phyloP scores from a whole-genome alignment of 1,140 invertebrate genomes.

The Zaprionus camerounensis region DNA sequence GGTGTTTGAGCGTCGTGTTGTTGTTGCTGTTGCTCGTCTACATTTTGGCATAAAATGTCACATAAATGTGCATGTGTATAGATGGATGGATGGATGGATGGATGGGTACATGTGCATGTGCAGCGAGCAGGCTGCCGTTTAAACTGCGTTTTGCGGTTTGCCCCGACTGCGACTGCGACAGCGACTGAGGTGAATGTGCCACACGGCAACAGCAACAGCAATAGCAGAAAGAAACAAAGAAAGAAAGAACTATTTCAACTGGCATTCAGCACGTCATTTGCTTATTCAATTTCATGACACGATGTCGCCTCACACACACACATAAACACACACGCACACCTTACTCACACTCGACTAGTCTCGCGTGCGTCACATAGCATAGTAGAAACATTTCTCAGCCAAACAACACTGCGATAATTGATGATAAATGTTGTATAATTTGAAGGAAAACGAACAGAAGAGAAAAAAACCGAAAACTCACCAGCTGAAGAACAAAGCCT shows the following conservation, averaged over 20 bases:
- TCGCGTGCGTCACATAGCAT: slow-evolving; percentile 66
- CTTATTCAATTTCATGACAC: slow-evolving; percentile 82
- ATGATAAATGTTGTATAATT: slow-evolving; percentile 83
- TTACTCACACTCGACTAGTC: slow-evolving; percentile 18
- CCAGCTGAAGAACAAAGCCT: slow-evolving; percentile 54
- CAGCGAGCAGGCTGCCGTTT: slow-evolving; percentile 41
- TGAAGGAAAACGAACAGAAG: slow-evolving; percentile 63
- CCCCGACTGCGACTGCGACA: not conserved
- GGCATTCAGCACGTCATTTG: slow-evolving; percentile 81
- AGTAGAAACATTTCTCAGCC: slow-evolving; percentile 71
- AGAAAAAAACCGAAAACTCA: slow-evolving; percentile 52
- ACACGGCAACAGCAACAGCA: slow-evolving; percentile 46
- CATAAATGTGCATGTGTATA: slow-evolving; percentile 14
- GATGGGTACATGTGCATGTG: slow-evolving; percentile 2
- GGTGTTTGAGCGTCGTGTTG: slow-evolving; percentile 52
- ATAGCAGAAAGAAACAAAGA: slow-evolving; percentile 8
- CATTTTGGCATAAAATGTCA: slow-evolving; percentile 80
- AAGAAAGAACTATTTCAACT: slow-evolving; percentile 66
- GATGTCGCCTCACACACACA: slow-evolving; percentile 58
- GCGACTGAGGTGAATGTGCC: slow-evolving; percentile 52
- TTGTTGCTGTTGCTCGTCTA: slow-evolving; percentile 38
- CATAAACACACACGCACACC: slow-evolving; percentile 16
- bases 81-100: not conserved
- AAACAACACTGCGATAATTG: slow-evolving; percentile 74
- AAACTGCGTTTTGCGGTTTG: slow-evolving; percentile 77